Evolutionary conservation across 1,140 invertebrate genomes (phyloP).

Genomic region (Cardiocondyla obscurior): DNA sequence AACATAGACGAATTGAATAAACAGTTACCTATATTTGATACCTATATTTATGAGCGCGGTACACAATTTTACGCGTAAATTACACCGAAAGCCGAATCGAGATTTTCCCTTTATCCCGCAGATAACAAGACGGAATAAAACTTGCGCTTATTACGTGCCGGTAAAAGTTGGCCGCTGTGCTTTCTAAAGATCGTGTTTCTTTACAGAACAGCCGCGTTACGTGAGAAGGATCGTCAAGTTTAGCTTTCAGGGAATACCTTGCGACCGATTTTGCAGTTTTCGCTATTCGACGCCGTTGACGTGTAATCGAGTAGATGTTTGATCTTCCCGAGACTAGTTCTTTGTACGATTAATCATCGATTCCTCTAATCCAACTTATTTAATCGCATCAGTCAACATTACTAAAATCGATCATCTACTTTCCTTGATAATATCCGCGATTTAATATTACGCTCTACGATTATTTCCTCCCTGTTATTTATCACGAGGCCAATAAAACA

Average conservation of each 20-base stretch:
- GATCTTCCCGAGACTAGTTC: not conserved
- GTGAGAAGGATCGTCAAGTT: not conserved
- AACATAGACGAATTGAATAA: constrained; percentile 18
- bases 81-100: not conserved
- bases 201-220: not conserved
- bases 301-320: not conserved
- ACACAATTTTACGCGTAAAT: not conserved
- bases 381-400: constrained; percentile 30
- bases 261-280: not conserved
- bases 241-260: not conserved
- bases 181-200: not conserved
- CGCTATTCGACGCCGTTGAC: not conserved
- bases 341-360: not conserved
- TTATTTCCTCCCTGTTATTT: constrained; percentile 2
- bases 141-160: not conserved
- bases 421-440: not conserved
- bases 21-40: constrained; percentile 12
- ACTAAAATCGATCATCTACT: constrained; percentile 2
- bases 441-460: not conserved
- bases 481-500: not conserved
- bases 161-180: not conserved
- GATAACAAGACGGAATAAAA: not conserved
- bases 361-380: not conserved
- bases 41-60: too few relatives aligned
- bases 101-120: not conserved